These are phyloP conservation scores for Fragum whitleyi DNA, from an alignment of 2,888 invertebrate genomes.

Conservation along the genomic window DNA sequence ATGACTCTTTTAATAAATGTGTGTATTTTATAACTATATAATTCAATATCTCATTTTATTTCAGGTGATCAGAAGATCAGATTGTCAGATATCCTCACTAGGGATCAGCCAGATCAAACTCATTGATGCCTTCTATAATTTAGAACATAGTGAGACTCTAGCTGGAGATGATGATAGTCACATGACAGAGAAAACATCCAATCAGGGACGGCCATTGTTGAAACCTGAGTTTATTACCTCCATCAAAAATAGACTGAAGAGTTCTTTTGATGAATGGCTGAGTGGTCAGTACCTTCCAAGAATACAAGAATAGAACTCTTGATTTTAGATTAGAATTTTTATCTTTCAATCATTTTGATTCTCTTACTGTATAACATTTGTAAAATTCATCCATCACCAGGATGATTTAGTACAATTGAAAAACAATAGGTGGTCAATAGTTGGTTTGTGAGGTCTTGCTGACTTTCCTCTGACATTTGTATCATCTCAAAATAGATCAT, in stretches of 20 bases:
- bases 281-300: conserved; percentile 62
- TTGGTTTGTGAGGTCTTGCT: no score
- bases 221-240: conserved; percentile 75
- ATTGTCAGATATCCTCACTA: conserved; percentile 58
- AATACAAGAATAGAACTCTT: neutral
- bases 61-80: conserved; percentile 62
- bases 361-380: no score
- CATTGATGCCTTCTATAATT: conserved; percentile 74
- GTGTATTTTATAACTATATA: no score
- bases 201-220: conserved; percentile 57
- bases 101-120: conserved; percentile 78
- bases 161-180: conserved; percentile 1
- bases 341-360: no score
- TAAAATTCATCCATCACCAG: no score
- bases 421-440: no score
- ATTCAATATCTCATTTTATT: no score
- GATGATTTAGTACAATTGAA: no score
- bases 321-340: no score
- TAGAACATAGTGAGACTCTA: conserved; percentile 49
- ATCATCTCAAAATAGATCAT: no score
- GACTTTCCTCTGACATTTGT: no score
- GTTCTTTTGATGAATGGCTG: conserved; percentile 73
- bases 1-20: no score
- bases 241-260: conserved; percentile 73
- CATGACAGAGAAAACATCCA: conserved; percentile 36